Percentiles rank a stretch among this genome's conserved stretches.
Evolutionary conservation across 2,797 vertebrate genomes (phyloP).

Genomic region (Pangasius djambal): DNA sequence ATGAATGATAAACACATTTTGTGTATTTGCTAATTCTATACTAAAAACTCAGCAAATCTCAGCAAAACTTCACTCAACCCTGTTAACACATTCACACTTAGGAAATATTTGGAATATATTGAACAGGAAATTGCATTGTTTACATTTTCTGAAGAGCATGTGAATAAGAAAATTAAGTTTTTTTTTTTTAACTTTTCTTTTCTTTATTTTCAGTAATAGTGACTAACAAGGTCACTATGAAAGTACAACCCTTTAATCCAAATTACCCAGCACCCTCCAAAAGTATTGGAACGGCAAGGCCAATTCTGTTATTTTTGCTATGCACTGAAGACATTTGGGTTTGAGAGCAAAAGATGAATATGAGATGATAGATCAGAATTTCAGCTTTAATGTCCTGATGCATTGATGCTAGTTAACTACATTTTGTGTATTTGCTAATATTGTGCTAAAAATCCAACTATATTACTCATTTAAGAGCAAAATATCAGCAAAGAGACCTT

Average conservation of each 20-base stretch:
- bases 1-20: not conserved
- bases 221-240: not conserved
- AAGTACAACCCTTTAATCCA: not conserved
- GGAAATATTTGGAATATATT: not conserved
- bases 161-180: not conserved
- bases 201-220: not conserved
- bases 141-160: not conserved
- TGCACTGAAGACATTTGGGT: not conserved
- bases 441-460: not conserved
- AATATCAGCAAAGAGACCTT: not conserved
- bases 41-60: not conserved
- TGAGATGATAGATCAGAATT: not conserved
- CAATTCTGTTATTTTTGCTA: not conserved
- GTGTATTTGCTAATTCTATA: not conserved
- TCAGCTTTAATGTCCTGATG: not conserved
- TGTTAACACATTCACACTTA: not conserved
- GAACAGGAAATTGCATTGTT: not conserved
- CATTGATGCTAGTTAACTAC: not conserved
- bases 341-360: not conserved
- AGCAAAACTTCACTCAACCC: not conserved
- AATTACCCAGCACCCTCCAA: not conserved
- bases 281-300: not conserved
- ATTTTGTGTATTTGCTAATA: not conserved
- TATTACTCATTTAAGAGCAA: not conserved
- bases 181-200: not conserved